A percentile compares a stretch with the other conserved stretches of the same genome.
phyloP scores from a whole-genome alignment of 2,888 invertebrate genomes.

The Drosophila neutralis region DNA sequence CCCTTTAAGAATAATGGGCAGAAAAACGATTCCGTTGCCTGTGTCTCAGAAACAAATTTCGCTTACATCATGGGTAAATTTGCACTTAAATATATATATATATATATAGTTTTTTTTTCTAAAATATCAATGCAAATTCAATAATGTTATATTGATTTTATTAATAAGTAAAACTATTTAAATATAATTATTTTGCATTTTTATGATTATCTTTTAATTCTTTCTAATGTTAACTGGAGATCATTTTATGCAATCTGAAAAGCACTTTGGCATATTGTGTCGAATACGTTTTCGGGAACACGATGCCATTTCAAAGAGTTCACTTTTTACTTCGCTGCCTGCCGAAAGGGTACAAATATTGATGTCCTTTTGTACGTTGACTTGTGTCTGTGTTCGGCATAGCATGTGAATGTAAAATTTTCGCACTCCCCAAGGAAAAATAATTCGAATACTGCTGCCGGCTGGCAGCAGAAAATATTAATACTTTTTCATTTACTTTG shows the following conservation, averaged over 20 bases:
- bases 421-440: constrained; percentile 64
- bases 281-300: constrained; percentile 55
- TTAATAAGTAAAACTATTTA: not conserved
- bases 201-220: no score
- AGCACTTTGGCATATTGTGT: constrained; percentile 14
- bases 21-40: not conserved
- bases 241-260: not conserved
- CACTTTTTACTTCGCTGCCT: constrained; percentile 60
- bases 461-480: constrained; percentile 61
- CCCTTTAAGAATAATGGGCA: constrained; percentile 23
- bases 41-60: constrained; percentile 11
- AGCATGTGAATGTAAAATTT: constrained; percentile 45
- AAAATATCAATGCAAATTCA: not conserved
- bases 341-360: constrained; percentile 63
- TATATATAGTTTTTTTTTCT: not conserved
- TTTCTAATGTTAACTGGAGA: not conserved
- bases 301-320: constrained; percentile 34
- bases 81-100: not conserved
- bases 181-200: not conserved
- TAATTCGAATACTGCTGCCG: constrained; percentile 59
- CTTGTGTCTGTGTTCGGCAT: constrained; percentile 17
- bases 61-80: not conserved
- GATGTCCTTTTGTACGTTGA: constrained; percentile 54
- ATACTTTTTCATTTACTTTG: constrained; percentile 75
- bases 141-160: not conserved